Evolutionary conservation across 2,113 vertebrate species (phyloP), one percentile per base, ranked within the genome.

Genomic region (Colinus virginianus): DNA sequence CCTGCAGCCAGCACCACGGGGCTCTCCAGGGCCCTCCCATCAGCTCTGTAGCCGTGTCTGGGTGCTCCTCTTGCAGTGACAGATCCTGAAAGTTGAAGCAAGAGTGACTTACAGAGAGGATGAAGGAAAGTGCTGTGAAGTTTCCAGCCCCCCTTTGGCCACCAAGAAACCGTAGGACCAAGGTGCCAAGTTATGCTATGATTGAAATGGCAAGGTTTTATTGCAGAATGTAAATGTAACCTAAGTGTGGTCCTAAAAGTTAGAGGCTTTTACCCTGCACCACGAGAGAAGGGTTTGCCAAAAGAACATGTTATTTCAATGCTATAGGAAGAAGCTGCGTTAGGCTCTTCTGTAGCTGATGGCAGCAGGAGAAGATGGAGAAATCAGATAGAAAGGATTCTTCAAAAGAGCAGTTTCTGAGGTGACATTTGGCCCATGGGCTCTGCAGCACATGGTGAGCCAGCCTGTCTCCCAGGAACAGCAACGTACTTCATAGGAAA

Each of bases 401-500:
- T 42, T 71, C 58, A 7, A 18, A 43, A 77, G 11, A 26, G 19
- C 66, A 78, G 9, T 6, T 30, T 38, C 16, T 0, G 0, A 83
- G 51, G 43, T 25, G 64, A 68, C 68, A 25, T 16, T 53, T 62
- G 84, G 72, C 86, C 38, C n/a, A 49, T 82, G 18, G 90, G 79
- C 48, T 43, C 43, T 86, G 80, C 63, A 70, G 87, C 74, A 51
- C 38, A 5, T 38, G 53, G 84, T 91, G 89, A 83, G 92, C 94
- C 93, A 88, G 93, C 67, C 92, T 87, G 1, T 89, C 88, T 91
- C 85, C 90, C 94, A 74, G 95, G 94, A 90, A 92, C 93, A 93
- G 84, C 5, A 55, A 32, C 36, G 46, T 70, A 68, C 70, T 56
- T 78, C 92, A 78, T 77, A 90, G 68, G 85, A 63, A 81, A 66